phyloP scores from a whole-genome alignment of 2,113 vertebrate species.

The Equus przewalskii region DNA sequence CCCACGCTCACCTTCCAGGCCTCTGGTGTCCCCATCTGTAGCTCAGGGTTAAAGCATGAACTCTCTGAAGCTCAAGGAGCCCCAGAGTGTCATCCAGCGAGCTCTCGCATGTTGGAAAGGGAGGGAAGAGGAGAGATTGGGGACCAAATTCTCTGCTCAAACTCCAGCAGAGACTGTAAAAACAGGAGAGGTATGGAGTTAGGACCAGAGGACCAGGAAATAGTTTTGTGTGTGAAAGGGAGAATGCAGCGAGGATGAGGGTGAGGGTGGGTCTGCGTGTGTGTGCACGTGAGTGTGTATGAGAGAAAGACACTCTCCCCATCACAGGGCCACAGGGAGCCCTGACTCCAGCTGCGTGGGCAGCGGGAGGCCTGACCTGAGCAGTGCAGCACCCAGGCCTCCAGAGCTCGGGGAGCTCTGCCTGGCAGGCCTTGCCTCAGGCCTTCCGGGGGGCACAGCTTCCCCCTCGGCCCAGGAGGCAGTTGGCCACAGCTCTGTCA shows the following conservation, averaged over 20 bases:
- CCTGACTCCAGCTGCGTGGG: not conserved
- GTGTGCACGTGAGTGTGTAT: accelerated
- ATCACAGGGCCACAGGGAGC: not conserved
- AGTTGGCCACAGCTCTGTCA: slow-evolving; percentile 91
- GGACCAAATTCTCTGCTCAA: not conserved
- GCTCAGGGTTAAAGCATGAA: not conserved
- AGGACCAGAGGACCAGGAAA: not conserved
- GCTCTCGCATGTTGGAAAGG: not conserved
- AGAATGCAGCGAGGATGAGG: accelerated
- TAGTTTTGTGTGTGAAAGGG: not conserved
- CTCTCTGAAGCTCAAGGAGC: not conserved
- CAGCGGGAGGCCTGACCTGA: not conserved
- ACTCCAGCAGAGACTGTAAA: not conserved
- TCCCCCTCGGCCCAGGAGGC: slow-evolving; percentile 91
- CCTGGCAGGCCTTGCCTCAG: slow-evolving; percentile 82
- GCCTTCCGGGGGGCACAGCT: slow-evolving; percentile 92
- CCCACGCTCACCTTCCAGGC: not conserved
- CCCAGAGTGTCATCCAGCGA: not conserved
- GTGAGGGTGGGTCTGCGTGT: not conserved
- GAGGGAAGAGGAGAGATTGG: not conserved
- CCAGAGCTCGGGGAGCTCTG: slow-evolving; percentile 70
- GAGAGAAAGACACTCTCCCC: not conserved
- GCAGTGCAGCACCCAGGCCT: not conserved
- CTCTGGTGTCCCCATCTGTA: not conserved
- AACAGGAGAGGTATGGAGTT: accelerated